A percentile compares a stretch with the other conserved stretches of the same genome.
These are phyloP conservation scores for Telmatherina bonti DNA, from an alignment of 2,797 vertebrate genomes.

Conservation along the genomic window DNA sequence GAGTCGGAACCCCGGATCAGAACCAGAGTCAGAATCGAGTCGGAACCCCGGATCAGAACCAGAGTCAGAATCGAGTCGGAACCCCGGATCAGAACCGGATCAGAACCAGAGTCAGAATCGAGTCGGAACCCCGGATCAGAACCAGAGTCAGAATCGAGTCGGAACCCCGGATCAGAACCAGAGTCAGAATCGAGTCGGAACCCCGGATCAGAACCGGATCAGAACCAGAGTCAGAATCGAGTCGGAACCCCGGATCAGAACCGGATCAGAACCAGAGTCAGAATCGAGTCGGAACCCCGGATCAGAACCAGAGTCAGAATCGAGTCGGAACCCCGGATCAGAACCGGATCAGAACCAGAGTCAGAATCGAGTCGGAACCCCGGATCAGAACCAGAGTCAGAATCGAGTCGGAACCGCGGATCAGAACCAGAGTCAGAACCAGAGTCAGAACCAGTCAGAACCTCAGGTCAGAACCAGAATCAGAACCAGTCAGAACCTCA, in stretches of 20 bases:
- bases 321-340: too few relatives aligned
- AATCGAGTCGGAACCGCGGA: too few relatives aligned
- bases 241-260: too few relatives aligned
- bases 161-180: too few relatives aligned
- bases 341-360: not conserved
- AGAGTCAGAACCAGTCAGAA: too few relatives aligned
- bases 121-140: not conserved
- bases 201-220: not conserved
- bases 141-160: not conserved
- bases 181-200: not conserved
- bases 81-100: not conserved
- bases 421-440: too few relatives aligned
- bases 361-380: not conserved
- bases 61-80: not conserved
- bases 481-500: too few relatives aligned
- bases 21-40: not conserved
- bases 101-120: not conserved
- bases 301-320: not conserved
- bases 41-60: too few relatives aligned
- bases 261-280: not conserved
- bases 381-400: not conserved
- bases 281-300: not conserved
- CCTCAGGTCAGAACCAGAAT: too few relatives aligned
- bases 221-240: too few relatives aligned
- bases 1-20: not conserved